Base-by-base conservation (phyloP, 2,113 vertebrate genomes). In the Eurypyga helias region DNA sequence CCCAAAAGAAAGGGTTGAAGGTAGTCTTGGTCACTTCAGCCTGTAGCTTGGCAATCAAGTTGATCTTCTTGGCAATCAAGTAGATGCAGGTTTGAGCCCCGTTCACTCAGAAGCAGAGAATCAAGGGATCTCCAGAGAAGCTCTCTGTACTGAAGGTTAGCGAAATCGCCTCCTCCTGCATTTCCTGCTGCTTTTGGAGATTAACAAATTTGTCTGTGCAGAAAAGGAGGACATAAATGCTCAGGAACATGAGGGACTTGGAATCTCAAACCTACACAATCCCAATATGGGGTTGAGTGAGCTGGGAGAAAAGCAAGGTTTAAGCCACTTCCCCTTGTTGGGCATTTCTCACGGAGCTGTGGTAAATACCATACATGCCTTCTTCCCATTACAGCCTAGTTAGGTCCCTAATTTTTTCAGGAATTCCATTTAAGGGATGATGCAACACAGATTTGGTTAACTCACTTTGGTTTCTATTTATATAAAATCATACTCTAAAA, bases 351-450 rank as follows among this genome's bases (percentile, higher is more conserved):
- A 38, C 19, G 15, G 25, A 51, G 29, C 54, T 66, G 25, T 41
- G 80, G 34, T 66, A 90, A 95, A 93, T 78, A 78, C 55, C 51
- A 41, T 4, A 80, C 6, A 4, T 54, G 58, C 28, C 48, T 90
- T 87, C 25, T 66, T 78, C 64, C 31, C 70, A 57, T 36, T 75
- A 51, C 28, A 24, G 13, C 1, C n/a, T 66, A 81, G 86, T 83
- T 43, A 90, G 36, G 46, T 3, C 21, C 58, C 67, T 86, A 38
- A 81, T 90, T 93, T 95, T 43, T 76, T 78, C 83, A 64, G 76
- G 60, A 96, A 96, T 89, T 81, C 86, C 60, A 33, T 70, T 93
- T 90, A 91, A 92, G 54, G 79, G n/a, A 69, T 75, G n/a, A 31
- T 46, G 51, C 67, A 92, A 66, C 19, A 48, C 10, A 87, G n/a